These are phyloP conservation scores for Epicauta chinensis DNA, from an alignment of 1,140 invertebrate species.

Conservation along the genomic window DNA sequence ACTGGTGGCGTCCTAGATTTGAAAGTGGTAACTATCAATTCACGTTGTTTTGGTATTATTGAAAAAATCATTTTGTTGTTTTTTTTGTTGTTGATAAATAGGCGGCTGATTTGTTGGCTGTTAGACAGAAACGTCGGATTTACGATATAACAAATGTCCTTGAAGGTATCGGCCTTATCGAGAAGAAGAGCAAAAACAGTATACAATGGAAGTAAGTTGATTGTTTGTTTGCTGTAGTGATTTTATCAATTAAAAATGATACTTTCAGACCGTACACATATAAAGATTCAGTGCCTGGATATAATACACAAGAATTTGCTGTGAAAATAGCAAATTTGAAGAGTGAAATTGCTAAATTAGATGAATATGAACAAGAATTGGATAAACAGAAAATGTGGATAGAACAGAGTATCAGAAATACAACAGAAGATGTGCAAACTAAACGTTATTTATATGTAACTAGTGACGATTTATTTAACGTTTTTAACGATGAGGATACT, in stretches of 20 bases:
- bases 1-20: constrained; percentile 94
- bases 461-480: constrained; percentile 70
- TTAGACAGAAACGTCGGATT: constrained; percentile 94
- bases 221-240: neutral
- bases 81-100: constrained; percentile 21
- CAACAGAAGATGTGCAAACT: constrained; percentile 73
- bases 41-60: constrained; percentile 17
- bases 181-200: constrained; percentile 92
- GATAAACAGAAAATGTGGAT: constrained; percentile 72
- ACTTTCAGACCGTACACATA: constrained; percentile 34
- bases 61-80: neutral
- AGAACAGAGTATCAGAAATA: constrained; percentile 83
- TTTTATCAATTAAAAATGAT: constrained; percentile 2
- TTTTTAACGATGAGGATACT: constrained; percentile 58
- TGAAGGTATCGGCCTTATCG: constrained; percentile 97
- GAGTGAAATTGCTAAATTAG: constrained; percentile 68
- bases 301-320: constrained; percentile 70
- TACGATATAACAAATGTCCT: constrained; percentile 99
- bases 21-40: constrained; percentile 67
- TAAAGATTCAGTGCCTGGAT: constrained; percentile 73
- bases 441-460: constrained; percentile 68
- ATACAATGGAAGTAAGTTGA: constrained; percentile 75
- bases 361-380: constrained; percentile 70
- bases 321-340: constrained; percentile 66
- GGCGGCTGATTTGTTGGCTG: constrained; percentile 87